A percentile compares a stretch with the other conserved stretches of the same genome.
Evolutionary conservation across 1,140 invertebrate species (phyloP).

Genomic region (Mizuhopecten yessoensis): DNA sequence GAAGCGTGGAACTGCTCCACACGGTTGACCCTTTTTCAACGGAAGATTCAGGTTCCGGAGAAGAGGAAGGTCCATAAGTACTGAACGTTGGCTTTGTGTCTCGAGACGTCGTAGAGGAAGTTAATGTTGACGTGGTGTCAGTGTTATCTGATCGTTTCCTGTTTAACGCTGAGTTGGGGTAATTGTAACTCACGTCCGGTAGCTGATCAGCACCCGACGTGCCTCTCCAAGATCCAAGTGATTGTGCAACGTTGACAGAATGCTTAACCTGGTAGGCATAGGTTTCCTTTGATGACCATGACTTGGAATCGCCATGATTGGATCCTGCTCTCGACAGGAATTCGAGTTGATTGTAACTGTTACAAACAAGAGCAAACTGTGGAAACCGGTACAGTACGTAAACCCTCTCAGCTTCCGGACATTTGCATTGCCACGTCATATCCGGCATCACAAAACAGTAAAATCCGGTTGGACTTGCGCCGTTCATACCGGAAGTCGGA

Average conservation of each 20-base stretch:
- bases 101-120: neutral
- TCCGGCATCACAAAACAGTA: conserved; percentile 16
- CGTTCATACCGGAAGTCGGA: neutral
- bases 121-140: neutral
- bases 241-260: neutral
- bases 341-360: neutral
- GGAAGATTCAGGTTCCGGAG: neutral
- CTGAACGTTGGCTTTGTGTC: neutral
- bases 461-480: neutral
- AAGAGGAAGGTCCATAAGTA: neutral
- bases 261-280: neutral
- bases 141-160: neutral
- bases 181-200: neutral
- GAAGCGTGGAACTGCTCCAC: neutral
- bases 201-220: neutral
- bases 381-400: neutral
- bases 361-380: neutral
- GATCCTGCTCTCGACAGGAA: neutral
- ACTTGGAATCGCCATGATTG: neutral
- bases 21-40: neutral
- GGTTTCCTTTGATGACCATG: neutral
- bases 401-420: neutral
- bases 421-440: conserved; percentile 30
- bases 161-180: neutral
- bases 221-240: neutral